A percentile compares a stretch with the other conserved stretches of the same genome.
These are phyloP conservation scores for Nemurella pictetii DNA, from an alignment of 2,888 invertebrate species.

Conservation along the genomic window DNA sequence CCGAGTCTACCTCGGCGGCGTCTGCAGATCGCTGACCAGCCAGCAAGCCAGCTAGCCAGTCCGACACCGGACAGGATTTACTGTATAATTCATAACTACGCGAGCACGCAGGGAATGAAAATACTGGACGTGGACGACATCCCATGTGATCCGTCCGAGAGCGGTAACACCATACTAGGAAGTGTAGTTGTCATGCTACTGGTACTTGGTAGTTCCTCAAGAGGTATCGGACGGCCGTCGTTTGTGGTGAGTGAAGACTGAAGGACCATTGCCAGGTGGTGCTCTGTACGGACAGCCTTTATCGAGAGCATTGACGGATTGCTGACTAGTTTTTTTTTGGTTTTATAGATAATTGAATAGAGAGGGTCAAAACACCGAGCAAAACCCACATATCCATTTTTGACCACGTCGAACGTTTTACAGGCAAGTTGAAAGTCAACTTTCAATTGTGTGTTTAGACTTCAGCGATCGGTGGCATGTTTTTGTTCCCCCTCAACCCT, in stretches of 20 bases:
- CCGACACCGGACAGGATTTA: background rate
- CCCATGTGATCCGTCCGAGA: background rate
- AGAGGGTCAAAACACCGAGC: constrained; percentile 28
- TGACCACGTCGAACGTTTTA: constrained; percentile 16
- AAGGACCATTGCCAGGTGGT: constrained; percentile 18
- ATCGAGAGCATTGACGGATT: constrained; percentile 14
- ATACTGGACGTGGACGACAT: background rate
- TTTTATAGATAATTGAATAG: background rate
- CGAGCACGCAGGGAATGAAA: constrained; percentile 10
- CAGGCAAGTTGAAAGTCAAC: background rate
- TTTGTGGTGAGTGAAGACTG: background rate
- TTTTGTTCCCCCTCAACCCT: background rate
- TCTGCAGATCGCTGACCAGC: background rate
- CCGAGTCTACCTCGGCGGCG: background rate
- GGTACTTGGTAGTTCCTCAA: background rate
- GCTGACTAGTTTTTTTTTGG: constrained; percentile 21
- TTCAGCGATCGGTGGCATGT: background rate
- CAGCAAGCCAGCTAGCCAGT: background rate
- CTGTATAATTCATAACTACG: constrained; percentile 25
- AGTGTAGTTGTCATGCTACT: constrained; percentile 20
- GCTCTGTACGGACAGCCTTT: background rate
- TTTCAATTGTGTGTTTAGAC: constrained; percentile 11
- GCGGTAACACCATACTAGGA: constrained; percentile 29
- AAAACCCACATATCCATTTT: constrained; percentile 32
- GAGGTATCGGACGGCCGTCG: background rate